These are phyloP conservation scores for Caenorhabditis wallacei DNA, from an alignment of 2,888 invertebrate genomes.

Conservation along the genomic window DNA sequence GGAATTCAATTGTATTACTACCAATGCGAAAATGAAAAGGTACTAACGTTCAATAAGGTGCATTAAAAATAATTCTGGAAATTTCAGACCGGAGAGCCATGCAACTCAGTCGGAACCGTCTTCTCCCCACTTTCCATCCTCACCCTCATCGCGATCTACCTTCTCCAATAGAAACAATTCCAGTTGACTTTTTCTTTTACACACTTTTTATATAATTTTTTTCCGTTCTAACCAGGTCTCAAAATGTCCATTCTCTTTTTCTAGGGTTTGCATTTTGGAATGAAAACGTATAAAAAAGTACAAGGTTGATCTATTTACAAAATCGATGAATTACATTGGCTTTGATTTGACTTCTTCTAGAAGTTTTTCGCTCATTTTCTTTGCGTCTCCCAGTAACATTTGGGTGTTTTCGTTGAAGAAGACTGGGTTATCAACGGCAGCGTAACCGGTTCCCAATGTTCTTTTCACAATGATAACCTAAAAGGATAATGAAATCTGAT, in stretches of 20 bases:
- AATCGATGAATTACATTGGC: conserved; percentile 20
- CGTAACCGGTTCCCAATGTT: conserved; percentile 92
- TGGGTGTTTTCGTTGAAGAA: conserved; percentile 91
- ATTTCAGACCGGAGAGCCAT: conserved; percentile 59
- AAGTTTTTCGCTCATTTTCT: conserved; percentile 92
- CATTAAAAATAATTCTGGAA: too few species aligned
- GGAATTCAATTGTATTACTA: conserved; percentile 82
- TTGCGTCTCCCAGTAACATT: conserved; percentile 93
- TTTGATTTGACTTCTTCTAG: conserved; percentile 84
- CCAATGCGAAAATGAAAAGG: conserved; percentile 83
- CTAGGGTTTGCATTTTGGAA: conserved; percentile 37
- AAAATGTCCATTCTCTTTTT: conserved; percentile 26
- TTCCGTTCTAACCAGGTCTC: conserved; percentile 33
- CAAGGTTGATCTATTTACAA: not conserved
- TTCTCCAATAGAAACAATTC: conserved; percentile 50
- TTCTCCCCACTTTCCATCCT: conserved; percentile 56
- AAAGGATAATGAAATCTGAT: not conserved
- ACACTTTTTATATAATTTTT: not conserved
- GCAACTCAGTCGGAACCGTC: conserved; percentile 53
- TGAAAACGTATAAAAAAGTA: conserved; percentile 27
- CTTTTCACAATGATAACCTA: conserved; percentile 94
- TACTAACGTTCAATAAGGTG: not conserved
- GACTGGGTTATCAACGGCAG: conserved; percentile 94
- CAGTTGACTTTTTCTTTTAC: conserved; percentile 18
- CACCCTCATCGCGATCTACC: conserved; percentile 52